phyloP scores from a whole-genome alignment of 1,140 invertebrate species.

The Aphaenogaster floridana region DNA sequence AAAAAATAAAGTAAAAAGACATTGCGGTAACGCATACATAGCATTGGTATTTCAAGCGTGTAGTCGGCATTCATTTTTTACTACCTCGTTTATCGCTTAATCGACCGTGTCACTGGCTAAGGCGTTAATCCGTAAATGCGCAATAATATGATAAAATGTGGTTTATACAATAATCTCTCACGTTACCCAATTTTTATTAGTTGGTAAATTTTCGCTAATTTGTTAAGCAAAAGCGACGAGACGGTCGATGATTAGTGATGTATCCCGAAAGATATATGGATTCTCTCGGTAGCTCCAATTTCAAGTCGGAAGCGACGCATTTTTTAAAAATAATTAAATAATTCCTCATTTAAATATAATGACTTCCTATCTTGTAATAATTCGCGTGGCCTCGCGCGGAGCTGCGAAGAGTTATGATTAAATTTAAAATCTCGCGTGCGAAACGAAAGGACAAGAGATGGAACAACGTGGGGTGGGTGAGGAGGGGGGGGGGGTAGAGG shows the following conservation, averaged over 20 bases:
- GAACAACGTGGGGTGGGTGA: constrained; percentile 27
- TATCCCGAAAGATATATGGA: not conserved
- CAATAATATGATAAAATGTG: constrained; percentile 4
- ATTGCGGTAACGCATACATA: not conserved
- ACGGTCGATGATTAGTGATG: not conserved
- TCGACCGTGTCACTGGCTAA: constrained; percentile 43
- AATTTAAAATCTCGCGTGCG: constrained; percentile 79
- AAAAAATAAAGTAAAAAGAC: constrained; percentile 17
- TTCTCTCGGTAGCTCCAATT: not conserved
- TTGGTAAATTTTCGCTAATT: constrained; percentile 1
- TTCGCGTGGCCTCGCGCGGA: constrained; percentile 41
- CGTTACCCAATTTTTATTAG: constrained; percentile 7
- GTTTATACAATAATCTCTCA: constrained; percentile 3
- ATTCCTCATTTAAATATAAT: constrained; percentile 48
- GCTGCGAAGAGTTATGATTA: constrained; percentile 75
- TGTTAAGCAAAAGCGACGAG: not conserved
- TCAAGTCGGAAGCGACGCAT: not conserved
- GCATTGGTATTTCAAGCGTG: constrained; percentile 42
- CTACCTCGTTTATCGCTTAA: constrained; percentile 43
- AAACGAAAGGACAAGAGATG: constrained; percentile 67
- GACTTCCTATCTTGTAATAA: constrained; percentile 67
- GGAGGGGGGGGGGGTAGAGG: not conserved
- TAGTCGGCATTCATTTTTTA: constrained; percentile 54
- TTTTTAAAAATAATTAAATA: constrained; percentile 57
- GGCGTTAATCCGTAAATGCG: constrained; percentile 36